Percentiles rank a stretch among this genome's conserved stretches.
phyloP scores from a whole-genome alignment of 2,797 vertebrate species.

The Malurus leucopterus region DNA sequence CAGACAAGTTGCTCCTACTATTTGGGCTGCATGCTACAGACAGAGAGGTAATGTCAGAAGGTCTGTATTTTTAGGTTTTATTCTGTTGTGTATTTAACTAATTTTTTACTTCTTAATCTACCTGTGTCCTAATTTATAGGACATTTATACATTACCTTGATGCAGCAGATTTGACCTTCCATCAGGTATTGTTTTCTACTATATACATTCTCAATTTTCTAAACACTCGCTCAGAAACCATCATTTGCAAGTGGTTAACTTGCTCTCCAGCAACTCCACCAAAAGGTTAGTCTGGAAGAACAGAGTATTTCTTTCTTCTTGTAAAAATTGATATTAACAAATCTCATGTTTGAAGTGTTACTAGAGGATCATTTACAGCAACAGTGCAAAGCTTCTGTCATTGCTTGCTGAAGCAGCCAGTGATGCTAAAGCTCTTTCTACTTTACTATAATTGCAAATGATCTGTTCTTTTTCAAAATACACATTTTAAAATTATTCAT shows the following conservation, averaged over 20 bases:
- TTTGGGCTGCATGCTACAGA: background rate
- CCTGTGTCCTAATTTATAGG: background rate
- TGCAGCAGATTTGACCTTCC: background rate
- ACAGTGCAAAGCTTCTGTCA: background rate
- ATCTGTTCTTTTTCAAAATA: background rate
- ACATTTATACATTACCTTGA: background rate
- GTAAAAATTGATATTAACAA: background rate
- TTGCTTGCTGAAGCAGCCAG: background rate
- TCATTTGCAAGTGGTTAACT: background rate
- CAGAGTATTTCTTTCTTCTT: background rate
- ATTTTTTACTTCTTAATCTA: background rate
- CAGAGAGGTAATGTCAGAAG: background rate
- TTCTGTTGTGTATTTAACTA: background rate
- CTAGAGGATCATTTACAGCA: background rate
- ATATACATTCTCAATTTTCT: background rate
- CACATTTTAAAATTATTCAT: background rate
- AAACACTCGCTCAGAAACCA: background rate
- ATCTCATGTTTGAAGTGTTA: background rate
- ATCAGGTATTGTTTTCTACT: background rate
- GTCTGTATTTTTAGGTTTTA: background rate
- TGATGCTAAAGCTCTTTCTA: background rate
- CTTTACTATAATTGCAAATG: background rate
- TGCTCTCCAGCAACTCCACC: background rate
- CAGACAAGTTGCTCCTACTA: background rate
- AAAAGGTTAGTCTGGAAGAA: background rate